A percentile compares a stretch with the other conserved stretches of the same genome.
Evolutionary conservation across 2,113 vertebrate species (phyloP).

Genomic region (Leptocoma aspasia): DNA sequence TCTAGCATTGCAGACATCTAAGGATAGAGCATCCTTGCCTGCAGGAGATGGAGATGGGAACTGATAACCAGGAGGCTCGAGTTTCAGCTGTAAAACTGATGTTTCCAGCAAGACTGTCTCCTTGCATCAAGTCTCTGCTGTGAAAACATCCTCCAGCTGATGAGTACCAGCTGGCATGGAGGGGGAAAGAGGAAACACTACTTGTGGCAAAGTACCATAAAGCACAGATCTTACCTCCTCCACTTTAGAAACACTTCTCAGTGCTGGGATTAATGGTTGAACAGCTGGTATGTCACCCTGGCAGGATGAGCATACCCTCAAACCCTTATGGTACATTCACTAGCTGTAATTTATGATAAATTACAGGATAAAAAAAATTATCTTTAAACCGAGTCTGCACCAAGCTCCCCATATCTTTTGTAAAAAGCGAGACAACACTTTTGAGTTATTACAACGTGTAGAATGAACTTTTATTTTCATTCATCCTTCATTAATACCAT

Average conservation of each 20-base stretch:
- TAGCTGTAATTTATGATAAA: not conserved
- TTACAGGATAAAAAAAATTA: not conserved
- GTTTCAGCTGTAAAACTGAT: not conserved
- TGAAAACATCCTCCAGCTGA: not conserved
- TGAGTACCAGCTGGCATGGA: not conserved
- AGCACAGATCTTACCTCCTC: not conserved
- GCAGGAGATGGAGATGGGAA: not conserved
- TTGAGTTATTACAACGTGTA: slow-evolving; percentile 2
- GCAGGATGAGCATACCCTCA: not conserved
- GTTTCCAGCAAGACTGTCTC: slow-evolving; percentile 27
- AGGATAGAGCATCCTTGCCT: not conserved
- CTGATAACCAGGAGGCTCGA: not conserved
- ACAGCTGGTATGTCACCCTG: not conserved
- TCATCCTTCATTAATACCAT: slow-evolving; percentile 64
- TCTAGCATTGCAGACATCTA: not conserved
- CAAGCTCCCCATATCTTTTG: not conserved
- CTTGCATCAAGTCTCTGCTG: not conserved
- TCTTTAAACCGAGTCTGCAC: not conserved
- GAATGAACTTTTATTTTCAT: slow-evolving; percentile 70
- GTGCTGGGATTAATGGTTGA: not conserved
- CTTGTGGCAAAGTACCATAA: not conserved
- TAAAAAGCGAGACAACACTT: slow-evolving; percentile 10
- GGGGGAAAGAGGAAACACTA: not conserved
- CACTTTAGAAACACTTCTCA: not conserved
- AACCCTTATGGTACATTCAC: not conserved